These are phyloP conservation scores for Palythoa caribaeorum DNA, from an alignment of 92 coral and sea anemone genomes.

Conservation along the genomic window DNA sequence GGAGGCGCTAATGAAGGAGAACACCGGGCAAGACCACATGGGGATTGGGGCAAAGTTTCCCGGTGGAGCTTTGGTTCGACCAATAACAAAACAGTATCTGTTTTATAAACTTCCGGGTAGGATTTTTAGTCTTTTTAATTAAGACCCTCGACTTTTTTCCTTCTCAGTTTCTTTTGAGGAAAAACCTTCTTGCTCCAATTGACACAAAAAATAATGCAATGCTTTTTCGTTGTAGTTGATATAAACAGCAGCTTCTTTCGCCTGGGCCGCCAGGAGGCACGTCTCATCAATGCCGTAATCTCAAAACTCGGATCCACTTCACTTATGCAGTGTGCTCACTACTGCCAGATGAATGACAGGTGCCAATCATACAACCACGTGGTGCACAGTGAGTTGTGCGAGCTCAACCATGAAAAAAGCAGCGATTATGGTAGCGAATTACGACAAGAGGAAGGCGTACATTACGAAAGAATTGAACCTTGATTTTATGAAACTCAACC, in stretches of 20 bases:
- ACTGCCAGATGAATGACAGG: conserved; percentile 54
- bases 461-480: conserved; percentile 45
- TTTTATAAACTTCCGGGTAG: conserved; percentile 67
- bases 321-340: conserved; percentile 58
- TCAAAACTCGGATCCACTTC: conserved; percentile 22
- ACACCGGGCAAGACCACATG: conserved; percentile 70
- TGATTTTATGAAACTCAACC: background rate
- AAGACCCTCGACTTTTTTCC: no score
- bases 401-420: conserved; percentile 52
- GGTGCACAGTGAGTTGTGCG: conserved; percentile 50
- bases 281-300: conserved; percentile 44
- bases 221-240: conserved; percentile 38
- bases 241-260: conserved; percentile 54
- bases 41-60: conserved; percentile 82
- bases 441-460: conserved; percentile 22
- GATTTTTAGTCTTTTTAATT: no score
- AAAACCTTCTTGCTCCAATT: background rate
- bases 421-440: background rate
- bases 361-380: conserved; percentile 72
- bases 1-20: conserved; percentile 85
- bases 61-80: conserved; percentile 58
- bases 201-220: no score
- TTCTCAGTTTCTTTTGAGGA: background rate
- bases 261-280: conserved; percentile 23
- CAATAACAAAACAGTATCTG: conserved; percentile 61